Evolutionary conservation across 1,140 invertebrate species (phyloP), one percentile per base, ranked within the genome.

Genomic region (Ceratosolen fusciceps): DNA sequence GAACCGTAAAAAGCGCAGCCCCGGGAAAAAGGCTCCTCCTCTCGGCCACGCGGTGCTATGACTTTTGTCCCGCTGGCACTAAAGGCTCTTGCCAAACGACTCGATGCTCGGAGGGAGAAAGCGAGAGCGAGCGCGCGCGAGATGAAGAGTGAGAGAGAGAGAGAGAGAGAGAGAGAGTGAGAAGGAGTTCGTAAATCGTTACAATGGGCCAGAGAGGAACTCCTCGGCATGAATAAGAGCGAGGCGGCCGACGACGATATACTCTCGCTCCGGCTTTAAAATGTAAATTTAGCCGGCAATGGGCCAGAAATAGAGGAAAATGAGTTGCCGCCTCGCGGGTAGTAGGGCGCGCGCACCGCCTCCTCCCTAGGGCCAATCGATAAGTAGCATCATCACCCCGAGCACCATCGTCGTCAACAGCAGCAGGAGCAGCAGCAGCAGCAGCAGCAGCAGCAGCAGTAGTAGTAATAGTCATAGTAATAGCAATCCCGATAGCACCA

Each of bases 231-330:
- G 31, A 65, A 37, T 37, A 37, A n/a, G 60, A 52, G 49, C 10
- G 49, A 52, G 49, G 3, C 5, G 49, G 9, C 10, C 39, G 39
- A 43, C 39, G 39, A 12, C 12, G 39, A n/a, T n/a, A n/a, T n/a
- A n/a, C n/a, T n/a, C n/a, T n/a, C 16, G 49, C 49, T 19, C 29
- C 19, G 49, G 47, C 52, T 58, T 73, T 73, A 39, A 73, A 73
- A 73, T 39, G 71, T 58, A 73, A 56, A 73, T 73, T 73, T 73
- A 73, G 52, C 71, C 52, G 21, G 34, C 10, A 37, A 34, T 56
- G 34, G 12, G 52, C 31, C 49, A 73, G 52, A 73, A 73, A 73
- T 73, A 73, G 52, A 56, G 71, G 9, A 73, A 73, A 73, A 37
- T 19, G 21, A 73, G 3, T 3, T 19, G 49, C 49, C 49, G 14